phyloP scores from a whole-genome alignment of 2,888 invertebrate genomes.

The Eilema caniola region DNA sequence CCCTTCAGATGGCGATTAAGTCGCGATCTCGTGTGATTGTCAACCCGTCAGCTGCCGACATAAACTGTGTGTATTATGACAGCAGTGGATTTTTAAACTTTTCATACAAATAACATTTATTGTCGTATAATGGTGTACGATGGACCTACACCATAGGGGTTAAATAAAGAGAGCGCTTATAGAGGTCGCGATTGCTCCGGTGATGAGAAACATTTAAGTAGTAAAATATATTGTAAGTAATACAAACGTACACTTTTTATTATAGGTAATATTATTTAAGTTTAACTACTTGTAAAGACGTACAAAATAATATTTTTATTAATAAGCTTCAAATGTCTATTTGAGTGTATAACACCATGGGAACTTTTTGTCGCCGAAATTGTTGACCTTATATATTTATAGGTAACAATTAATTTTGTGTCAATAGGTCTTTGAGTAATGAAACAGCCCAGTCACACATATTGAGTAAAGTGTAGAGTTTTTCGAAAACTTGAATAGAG shows the following conservation, averaged over 20 bases:
- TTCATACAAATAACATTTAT: constrained; percentile 48
- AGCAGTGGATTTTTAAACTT: constrained; percentile 43
- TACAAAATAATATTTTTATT: not conserved
- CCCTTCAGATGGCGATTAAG: constrained; percentile 49
- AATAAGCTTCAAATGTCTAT: not conserved
- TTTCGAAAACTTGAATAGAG: too few species aligned
- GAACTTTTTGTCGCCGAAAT: not conserved
- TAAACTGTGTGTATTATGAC: constrained; percentile 46
- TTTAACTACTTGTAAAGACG: constrained; percentile 1
- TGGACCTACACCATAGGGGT: constrained; percentile 44
- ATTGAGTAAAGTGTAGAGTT: too few species aligned
- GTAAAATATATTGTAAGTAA: not conserved
- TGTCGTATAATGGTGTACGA: constrained; percentile 40
- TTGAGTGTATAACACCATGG: not conserved
- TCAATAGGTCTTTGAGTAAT: too few species aligned
- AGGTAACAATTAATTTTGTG: too few species aligned
- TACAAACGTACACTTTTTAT: not conserved
- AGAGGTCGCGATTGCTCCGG: constrained; percentile 19
- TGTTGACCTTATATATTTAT: not conserved
- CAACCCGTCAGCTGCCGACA: constrained; percentile 48
- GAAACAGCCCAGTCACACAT: too few species aligned
- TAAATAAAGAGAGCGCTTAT: constrained; percentile 46
- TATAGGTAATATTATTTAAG: constrained; percentile 1
- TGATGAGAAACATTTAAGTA: constrained; percentile 20
- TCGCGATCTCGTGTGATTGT: constrained; percentile 46